These are phyloP conservation scores for Euproctis similis DNA, from an alignment of 2,888 invertebrate species.

Conservation along the genomic window DNA sequence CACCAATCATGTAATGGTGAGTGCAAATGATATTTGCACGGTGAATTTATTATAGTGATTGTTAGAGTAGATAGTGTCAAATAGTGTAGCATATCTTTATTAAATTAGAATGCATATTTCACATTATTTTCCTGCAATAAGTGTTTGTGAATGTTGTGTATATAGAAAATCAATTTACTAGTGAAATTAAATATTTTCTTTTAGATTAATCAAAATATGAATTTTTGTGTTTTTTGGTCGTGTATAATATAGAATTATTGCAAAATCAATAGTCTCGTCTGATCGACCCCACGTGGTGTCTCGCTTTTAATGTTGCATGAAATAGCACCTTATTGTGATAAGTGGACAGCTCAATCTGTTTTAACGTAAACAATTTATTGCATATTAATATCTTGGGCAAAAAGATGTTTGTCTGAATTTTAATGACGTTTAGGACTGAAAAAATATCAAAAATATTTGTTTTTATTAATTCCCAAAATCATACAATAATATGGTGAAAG, in stretches of 20 bases:
- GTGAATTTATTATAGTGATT: constrained; percentile 35
- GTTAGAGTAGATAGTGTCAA: too few relatives aligned
- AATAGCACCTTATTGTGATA: constrained; percentile 20
- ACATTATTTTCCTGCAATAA: constrained; percentile 30
- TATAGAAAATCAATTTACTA: too few relatives aligned
- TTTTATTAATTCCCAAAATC: too few relatives aligned
- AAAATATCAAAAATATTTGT: too few relatives aligned
- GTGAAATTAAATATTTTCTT: too few relatives aligned
- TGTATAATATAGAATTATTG: constrained; percentile 6
- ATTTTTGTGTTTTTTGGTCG: constrained; percentile 6
- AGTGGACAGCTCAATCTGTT: constrained; percentile 30
- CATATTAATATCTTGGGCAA: not conserved
- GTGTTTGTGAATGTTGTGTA: constrained; percentile 46
- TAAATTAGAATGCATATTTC: constrained; percentile 35
- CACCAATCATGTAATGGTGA: constrained; percentile 66
- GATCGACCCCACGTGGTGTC: constrained; percentile 23
- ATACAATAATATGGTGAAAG: too few relatives aligned
- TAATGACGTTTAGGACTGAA: too few relatives aligned
- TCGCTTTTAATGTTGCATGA: constrained; percentile 15
- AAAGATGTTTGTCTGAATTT: too few relatives aligned
- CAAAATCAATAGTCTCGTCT: constrained; percentile 25
- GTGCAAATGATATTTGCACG: constrained; percentile 34
- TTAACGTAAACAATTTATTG: constrained; percentile 7
- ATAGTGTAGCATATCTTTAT: constrained; percentile 35
- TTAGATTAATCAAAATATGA: constrained; percentile 10